These are phyloP conservation scores for Nemopilema nomurai DNA, from an alignment of 30 jellyfish, hydroid and myxozoan species.

Conservation along the genomic window DNA sequence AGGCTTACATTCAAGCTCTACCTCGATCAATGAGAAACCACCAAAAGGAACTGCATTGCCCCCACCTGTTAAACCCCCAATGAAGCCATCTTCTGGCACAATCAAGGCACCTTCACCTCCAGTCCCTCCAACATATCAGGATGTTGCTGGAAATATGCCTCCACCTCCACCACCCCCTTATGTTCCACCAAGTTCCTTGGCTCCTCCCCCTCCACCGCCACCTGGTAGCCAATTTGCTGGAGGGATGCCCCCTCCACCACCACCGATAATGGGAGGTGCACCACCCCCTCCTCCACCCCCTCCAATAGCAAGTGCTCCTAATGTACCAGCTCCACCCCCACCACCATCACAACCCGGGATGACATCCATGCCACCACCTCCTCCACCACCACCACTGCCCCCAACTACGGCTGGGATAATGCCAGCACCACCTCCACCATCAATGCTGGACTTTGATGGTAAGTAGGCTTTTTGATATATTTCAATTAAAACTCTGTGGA, in stretches of 20 bases:
- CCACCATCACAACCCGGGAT: conserved; percentile 39
- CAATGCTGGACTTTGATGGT: conserved; percentile 35
- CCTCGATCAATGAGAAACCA: conserved; percentile 63
- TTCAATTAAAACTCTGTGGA: too few species aligned
- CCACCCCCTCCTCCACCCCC: conserved; percentile 52
- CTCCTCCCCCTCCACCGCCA: conserved; percentile 78
- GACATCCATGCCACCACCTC: conserved; percentile 38
- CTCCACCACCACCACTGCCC: conserved; percentile 37
- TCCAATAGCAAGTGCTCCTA: conserved; percentile 12
- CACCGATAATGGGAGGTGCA: conserved; percentile 17
- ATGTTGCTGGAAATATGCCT: neutral
- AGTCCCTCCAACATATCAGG: conserved; percentile 28
- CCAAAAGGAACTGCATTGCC: conserved; percentile 38
- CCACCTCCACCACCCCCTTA: conserved; percentile 55
- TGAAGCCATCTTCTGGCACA: conserved; percentile 47
- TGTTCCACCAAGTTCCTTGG: conserved; percentile 2
- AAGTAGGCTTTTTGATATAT: too few species aligned
- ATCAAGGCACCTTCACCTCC: conserved; percentile 58
- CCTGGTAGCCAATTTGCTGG: neutral
- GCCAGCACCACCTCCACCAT: conserved; percentile 79
- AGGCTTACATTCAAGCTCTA: conserved; percentile 72
- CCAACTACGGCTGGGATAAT: conserved; percentile 1
- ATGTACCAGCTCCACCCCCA: conserved; percentile 35
- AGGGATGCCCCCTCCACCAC: conserved; percentile 39
- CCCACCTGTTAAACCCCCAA: conserved; percentile 74